These are phyloP conservation scores for Champsocephalus esox DNA, from an alignment of 2,797 vertebrate genomes.

Conservation along the genomic window DNA sequence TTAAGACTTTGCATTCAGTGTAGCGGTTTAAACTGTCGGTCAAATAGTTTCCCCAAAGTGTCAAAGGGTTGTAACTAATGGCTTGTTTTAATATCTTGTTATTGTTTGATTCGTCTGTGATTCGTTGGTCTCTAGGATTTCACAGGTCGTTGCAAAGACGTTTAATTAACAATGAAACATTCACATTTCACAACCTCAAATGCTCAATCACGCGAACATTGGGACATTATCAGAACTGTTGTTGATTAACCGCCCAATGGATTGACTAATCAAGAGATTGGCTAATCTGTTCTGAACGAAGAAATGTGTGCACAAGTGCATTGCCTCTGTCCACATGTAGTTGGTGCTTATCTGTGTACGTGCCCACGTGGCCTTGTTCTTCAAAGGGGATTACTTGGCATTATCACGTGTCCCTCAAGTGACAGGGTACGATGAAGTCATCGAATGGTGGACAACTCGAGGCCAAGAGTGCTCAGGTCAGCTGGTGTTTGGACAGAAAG, in stretches of 20 bases:
- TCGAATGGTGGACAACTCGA: slow-evolving; percentile 41
- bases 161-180: not conserved
- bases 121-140: not conserved
- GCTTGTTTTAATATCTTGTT: not conserved
- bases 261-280: not conserved
- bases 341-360: slow-evolving; percentile 59
- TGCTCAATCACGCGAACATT: not conserved
- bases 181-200: not conserved
- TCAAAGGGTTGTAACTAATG: not conserved
- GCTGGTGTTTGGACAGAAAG: slow-evolving; percentile 32
- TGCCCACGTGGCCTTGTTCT: slow-evolving; percentile 49
- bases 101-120: not conserved
- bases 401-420: slow-evolving; percentile 50
- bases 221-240: not conserved
- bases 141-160: too few species aligned
- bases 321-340: slow-evolving; percentile 20
- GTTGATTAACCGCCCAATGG: not conserved
- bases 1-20: not conserved
- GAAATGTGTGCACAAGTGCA: not conserved
- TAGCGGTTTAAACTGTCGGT: not conserved
- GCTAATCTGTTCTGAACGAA: not conserved
- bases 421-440: slow-evolving; percentile 53
- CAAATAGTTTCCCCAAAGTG: not conserved
- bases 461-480: slow-evolving; percentile 49
- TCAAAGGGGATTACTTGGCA: slow-evolving; percentile 20